Evolutionary conservation across 1,140 invertebrate species (phyloP), one percentile per base, ranked within the genome.

Genomic region (Mamestra configurata): DNA sequence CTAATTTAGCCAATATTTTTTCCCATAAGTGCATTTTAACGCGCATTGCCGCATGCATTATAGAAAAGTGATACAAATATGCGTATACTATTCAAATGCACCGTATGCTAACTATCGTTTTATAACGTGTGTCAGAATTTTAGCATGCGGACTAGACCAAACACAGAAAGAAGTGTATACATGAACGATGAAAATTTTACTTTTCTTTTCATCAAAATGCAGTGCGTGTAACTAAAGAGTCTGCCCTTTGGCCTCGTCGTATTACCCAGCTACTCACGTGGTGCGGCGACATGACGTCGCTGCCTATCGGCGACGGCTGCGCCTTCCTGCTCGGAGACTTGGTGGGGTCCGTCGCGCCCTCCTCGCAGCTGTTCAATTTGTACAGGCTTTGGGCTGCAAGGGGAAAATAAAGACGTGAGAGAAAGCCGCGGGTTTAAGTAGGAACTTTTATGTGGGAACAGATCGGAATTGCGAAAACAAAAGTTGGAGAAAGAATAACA

Each of bases 321-420:
- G 83, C 89, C 73, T 82, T 86, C 59, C 85, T 81, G 13, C 89
- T 82, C 40, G 90, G 92, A 0, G 89, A 95, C 84, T 84, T 90
- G 66, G 82, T 90, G 24, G 89, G 86, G 64, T 92, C 90, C 51
- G 81, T 82, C 15, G 77, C 73, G 22, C 72, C 82, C 31, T 92
- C 90, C 72, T 95, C 91, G 80, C 81, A 92, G 79, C 82, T 93
- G 73, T 86, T 94, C 66, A 94, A 81, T 81, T 94, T 95, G 77
- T 95, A 95, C 43, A 95, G 75, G 71, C 93, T 95, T 87, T 95
- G 94, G 66, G 94, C 94, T 95, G 84, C 13, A 79, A 79, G 8
- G 0, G 24, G 18, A 55, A 64, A 72, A 27, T 13, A 6, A 53
- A 24, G 1, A 18, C 18, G 20, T 66, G 35, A 27, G 43, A 43